A percentile compares a stretch with the other conserved stretches of the same genome.
Evolutionary conservation across 1,140 invertebrate genomes (phyloP).

Genomic region (Marisa cornuarietis): DNA sequence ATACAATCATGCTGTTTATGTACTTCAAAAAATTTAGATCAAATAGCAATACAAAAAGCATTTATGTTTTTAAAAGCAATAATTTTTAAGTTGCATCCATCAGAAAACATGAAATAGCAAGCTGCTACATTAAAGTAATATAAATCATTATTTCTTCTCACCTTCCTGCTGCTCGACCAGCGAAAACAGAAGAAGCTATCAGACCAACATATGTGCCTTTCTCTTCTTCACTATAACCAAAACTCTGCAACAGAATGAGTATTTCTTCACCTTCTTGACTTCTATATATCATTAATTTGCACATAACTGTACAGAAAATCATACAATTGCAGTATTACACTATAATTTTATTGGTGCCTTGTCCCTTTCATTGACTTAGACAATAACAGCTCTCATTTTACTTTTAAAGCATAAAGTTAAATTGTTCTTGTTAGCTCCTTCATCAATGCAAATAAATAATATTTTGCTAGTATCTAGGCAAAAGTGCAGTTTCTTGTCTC

Average conservation of each 20-base stretch:
- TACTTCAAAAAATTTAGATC: no score
- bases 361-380: neutral
- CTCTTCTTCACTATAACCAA: constrained; percentile 60
- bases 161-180: constrained; percentile 56
- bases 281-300: neutral
- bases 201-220: constrained; percentile 61
- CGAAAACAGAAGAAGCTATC: constrained; percentile 57
- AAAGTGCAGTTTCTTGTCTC: no score
- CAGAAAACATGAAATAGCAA: no score
- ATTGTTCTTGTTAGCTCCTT: neutral
- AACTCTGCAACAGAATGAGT: constrained; percentile 40
- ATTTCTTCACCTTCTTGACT: neutral
- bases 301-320: neutral
- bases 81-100: no score
- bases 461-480: no score
- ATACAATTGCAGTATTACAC: neutral
- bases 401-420: neutral
- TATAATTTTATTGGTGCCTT: no score
- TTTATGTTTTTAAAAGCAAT: no score
- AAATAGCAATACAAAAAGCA: no score
- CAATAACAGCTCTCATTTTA: neutral
- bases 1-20: no score
- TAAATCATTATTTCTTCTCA: constrained; percentile 21
- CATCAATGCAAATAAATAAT: neutral
- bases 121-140: no score